A percentile compares a stretch with the other conserved stretches of the same genome.
Evolutionary conservation across 2,888 invertebrate genomes (phyloP).

Genomic region (Litoditis marina): DNA sequence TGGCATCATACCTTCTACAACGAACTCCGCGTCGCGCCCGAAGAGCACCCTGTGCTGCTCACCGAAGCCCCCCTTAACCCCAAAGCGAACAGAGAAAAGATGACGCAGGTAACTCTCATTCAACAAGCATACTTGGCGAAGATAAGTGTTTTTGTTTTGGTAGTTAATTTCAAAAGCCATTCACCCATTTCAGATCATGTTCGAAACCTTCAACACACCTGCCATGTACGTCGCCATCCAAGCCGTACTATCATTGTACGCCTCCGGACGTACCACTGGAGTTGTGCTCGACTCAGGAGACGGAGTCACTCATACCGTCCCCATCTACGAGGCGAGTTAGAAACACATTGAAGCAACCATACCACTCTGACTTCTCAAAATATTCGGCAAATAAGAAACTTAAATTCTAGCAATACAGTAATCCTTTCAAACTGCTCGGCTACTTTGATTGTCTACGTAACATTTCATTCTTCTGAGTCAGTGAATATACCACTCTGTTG

Average conservation of each 20-base stretch:
- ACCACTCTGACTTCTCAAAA: too few species aligned
- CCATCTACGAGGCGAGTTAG: conserved; percentile 89
- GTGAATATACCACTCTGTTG: too few species aligned
- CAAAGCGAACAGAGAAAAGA: conserved; percentile 91
- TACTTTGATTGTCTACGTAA: too few species aligned
- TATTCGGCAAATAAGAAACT: too few species aligned
- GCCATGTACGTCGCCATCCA: conserved; percentile 80
- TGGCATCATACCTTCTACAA: conserved; percentile 99
- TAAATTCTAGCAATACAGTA: too few species aligned
- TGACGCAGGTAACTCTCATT: conserved; percentile 69
- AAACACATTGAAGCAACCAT: too few species aligned
- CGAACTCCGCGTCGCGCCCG: conserved; percentile 89
- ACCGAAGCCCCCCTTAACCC: conserved; percentile 91
- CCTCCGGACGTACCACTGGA: conserved; percentile 68
- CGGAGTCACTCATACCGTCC: conserved; percentile 76
- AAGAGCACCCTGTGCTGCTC: conserved; percentile 86
- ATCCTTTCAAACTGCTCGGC: too few species aligned
- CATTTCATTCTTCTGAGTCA: too few species aligned
- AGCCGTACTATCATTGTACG: conserved; percentile 85
- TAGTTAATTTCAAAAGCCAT: too few species aligned
- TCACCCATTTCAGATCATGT: conserved; percentile 73
- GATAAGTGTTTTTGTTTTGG: too few species aligned
- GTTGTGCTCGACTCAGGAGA: conserved; percentile 82
- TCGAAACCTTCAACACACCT: conserved; percentile 77
- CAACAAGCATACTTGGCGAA: too few species aligned